These are phyloP conservation scores for Cuniculus paca DNA, from an alignment of 2,797 vertebrate genomes.

Conservation along the genomic window DNA sequence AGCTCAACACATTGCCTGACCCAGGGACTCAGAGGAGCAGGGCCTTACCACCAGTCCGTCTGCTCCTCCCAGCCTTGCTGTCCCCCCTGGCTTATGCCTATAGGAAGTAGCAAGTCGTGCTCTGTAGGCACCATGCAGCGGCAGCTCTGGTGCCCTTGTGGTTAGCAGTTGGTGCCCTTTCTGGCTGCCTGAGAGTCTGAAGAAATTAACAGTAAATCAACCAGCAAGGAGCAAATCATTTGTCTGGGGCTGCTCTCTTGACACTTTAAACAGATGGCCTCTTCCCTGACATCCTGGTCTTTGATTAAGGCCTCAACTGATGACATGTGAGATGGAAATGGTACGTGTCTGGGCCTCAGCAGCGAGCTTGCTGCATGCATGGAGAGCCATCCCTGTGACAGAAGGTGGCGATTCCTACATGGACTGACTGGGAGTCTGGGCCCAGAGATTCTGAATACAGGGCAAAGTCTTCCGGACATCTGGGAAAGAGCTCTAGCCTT, in stretches of 20 bases:
- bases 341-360: rapidly evolving
- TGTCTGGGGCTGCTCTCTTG: neutral
- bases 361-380: rapidly evolving
- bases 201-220: slow-evolving; percentile 40
- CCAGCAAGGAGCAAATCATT: neutral
- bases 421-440: rapidly evolving
- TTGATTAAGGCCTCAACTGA: neutral
- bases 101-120: rapidly evolving
- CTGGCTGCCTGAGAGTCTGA: neutral
- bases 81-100: neutral
- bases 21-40: rapidly evolving
- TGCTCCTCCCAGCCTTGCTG: neutral
- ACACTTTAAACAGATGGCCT: neutral
- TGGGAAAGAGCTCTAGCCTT: neutral
- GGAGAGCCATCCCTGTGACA: rapidly evolving
- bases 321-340: rapidly evolving
- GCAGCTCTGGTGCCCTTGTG: neutral
- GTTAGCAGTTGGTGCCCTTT: slow-evolving; percentile 11
- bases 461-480: neutral
- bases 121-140: neutral
- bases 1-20: neutral
- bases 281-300: neutral
- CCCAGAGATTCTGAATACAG: rapidly evolving
- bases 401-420: rapidly evolving
- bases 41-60: neutral